Evolutionary conservation across 2,113 vertebrate genomes (phyloP).

Genomic region (Carlito syrichta): DNA sequence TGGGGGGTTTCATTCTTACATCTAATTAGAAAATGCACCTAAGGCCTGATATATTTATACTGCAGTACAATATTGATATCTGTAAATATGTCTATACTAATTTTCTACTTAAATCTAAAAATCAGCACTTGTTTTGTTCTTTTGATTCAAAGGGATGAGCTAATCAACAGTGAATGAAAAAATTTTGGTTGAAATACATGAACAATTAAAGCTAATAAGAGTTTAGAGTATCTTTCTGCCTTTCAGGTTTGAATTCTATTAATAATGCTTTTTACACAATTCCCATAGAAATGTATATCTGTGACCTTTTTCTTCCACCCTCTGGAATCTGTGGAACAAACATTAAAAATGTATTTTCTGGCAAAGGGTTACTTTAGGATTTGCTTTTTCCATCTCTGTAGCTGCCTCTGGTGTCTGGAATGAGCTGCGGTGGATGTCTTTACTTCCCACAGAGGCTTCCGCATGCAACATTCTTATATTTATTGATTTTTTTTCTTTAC

Average conservation of each 20-base stretch:
- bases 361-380: background rate
- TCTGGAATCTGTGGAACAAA: background rate
- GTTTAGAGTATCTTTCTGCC: background rate
- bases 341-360: background rate
- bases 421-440: background rate
- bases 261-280: background rate
- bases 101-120: constrained; percentile 11
- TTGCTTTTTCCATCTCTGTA: background rate
- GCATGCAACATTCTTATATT: background rate
- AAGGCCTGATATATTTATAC: background rate
- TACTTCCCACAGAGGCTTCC: background rate
- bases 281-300: background rate
- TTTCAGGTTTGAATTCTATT: background rate
- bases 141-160: background rate
- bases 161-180: background rate
- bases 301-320: background rate
- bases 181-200: background rate
- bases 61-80: background rate
- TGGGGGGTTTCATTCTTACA: no score
- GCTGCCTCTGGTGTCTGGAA: background rate
- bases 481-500: background rate
- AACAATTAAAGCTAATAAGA: background rate
- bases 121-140: background rate
- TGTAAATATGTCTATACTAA: background rate
- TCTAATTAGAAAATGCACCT: background rate